Base-by-base conservation (phyloP, 2,797 vertebrate genomes). In the Oryzias dopingdopingensis region DNA sequence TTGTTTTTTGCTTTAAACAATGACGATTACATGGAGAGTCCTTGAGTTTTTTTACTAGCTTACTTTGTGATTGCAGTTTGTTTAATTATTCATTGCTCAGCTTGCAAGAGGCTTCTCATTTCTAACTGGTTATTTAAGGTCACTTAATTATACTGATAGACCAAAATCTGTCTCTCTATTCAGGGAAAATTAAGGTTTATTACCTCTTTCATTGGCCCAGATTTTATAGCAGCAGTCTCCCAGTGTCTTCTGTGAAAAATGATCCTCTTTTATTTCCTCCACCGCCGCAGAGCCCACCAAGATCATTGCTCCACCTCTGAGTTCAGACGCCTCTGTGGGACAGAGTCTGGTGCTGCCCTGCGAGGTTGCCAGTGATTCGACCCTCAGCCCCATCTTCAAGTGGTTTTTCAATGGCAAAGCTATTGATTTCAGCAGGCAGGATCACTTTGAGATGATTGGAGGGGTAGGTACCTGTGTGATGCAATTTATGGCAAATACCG, bases 301-400 rank as follows among this genome's bases (percentile, higher is more conserved):
- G 48, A 93, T 96, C 64, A 86, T 79, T 0, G 65, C 92, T 22
- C 89, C 94, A 2, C 94, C 94, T 12, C 73, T 91, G 43, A 92
- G 89, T 74, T 87, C 92, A 81, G 95, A 96, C 14, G 93, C 91
- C 44, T 93, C 90, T 0, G 92, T 93, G 46, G 95, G 94, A 0
- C 93, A 96, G 86, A 96, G 95, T 65, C 86, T 96, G 0, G 94
- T 96, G 56, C 67, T 96, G 45, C 93, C 95, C 0, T 96, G 94
- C 54, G 92, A 94, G 71, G 94, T 92, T 56, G 93, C 91, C 58
- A 91, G 90, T 0, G 94, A 96, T 74, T 91, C 91, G 1, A 91
- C 92, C 0, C 49, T 94, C 56, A 84, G 81, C 3, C 89, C 92
- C n/a, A 1, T 23, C 0, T 96, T 96, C 80, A 90, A 90, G 0